phyloP scores from a whole-genome alignment of 2,888 invertebrate species.

The Hypomecis atomaria region DNA sequence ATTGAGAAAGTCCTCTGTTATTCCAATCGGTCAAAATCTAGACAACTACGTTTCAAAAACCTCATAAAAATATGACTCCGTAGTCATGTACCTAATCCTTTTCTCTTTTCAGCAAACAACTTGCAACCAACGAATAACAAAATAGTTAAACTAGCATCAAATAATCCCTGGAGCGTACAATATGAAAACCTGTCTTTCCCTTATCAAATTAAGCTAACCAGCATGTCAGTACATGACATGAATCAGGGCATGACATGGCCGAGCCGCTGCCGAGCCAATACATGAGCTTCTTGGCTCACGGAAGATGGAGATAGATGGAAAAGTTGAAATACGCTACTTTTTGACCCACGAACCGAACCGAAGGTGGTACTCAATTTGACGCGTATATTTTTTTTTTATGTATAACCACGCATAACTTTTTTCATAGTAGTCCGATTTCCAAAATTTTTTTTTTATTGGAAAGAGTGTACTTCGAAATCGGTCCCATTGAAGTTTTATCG shows the following conservation, averaged over 20 bases:
- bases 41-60: no score
- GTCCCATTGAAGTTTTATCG: no score
- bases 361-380: no score
- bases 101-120: neutral
- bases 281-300: neutral
- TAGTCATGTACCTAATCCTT: no score
- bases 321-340: neutral
- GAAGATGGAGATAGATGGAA: neutral
- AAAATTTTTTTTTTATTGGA: no score
- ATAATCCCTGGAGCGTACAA: conserved; percentile 6
- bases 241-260: conserved; percentile 36
- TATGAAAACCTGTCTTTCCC: conserved; percentile 16
- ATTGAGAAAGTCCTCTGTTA: no score
- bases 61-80: neutral
- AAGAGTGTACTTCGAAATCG: no score
- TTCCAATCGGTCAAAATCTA: no score
- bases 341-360: no score
- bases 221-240: conserved; percentile 41
- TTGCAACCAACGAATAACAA: neutral
- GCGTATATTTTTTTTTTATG: no score
- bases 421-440: no score
- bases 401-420: no score
- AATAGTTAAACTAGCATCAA: conserved; percentile 2
- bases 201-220: conserved; percentile 26
- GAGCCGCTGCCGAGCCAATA: conserved; percentile 34